These are phyloP conservation scores for Aleiodes testaceus DNA, from an alignment of 2,888 invertebrate species.

Conservation along the genomic window DNA sequence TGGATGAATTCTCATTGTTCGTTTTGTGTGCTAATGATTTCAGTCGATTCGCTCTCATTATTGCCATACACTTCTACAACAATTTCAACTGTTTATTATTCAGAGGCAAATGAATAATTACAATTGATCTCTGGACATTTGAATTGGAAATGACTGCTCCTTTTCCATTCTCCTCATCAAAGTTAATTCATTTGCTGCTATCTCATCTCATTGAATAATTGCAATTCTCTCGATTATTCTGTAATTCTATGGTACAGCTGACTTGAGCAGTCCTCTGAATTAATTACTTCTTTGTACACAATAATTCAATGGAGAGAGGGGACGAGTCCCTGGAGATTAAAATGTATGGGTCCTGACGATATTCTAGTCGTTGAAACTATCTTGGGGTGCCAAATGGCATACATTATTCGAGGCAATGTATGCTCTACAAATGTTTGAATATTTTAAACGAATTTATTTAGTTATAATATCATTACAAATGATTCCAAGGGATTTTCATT, in stretches of 20 bases:
- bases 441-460: background rate
- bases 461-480: no score
- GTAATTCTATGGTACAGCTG: background rate
- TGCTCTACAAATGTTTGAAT: conserved; percentile 6
- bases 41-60: no score
- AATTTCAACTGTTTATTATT: no score
- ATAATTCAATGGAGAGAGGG: background rate
- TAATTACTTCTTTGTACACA: background rate
- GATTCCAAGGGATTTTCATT: no score
- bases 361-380: background rate
- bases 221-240: background rate
- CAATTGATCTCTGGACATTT: background rate
- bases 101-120: no score
- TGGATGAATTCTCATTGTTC: background rate
- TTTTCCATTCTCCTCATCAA: background rate
- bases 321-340: conserved; percentile 1
- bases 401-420: background rate
- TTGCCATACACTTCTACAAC: no score
- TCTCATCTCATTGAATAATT: conserved; percentile 1
- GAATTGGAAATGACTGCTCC: background rate
- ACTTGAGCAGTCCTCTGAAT: background rate
- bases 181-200: background rate
- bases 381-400: background rate
- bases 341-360: background rate
- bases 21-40: background rate